phyloP scores from a whole-genome alignment of 2,888 invertebrate species.

The Pristionchus mayeri region DNA sequence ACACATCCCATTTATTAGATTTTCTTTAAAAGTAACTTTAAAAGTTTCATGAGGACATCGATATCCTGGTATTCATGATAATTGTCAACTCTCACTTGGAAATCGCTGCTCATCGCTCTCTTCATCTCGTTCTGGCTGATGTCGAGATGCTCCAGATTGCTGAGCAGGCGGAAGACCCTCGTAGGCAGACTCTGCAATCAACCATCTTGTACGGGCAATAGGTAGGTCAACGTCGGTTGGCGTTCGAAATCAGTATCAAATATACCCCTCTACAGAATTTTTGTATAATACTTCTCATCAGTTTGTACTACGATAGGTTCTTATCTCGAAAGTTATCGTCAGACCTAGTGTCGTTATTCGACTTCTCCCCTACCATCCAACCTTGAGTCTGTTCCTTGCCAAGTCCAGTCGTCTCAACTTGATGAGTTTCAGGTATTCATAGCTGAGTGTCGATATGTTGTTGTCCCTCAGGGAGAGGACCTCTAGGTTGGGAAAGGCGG shows the following conservation, averaged over 20 bases:
- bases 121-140: constrained; percentile 20
- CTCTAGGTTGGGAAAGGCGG: constrained; percentile 44
- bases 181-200: constrained; percentile 16
- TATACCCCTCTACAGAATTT: too few species aligned
- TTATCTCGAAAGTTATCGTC: too few species aligned
- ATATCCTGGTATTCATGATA: not conserved
- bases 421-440: constrained; percentile 49
- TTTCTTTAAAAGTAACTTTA: too few species aligned
- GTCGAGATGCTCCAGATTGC: constrained; percentile 40
- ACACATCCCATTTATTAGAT: too few species aligned
- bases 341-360: too few species aligned
- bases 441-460: constrained; percentile 38
- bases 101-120: constrained; percentile 48
- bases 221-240: too few species aligned
- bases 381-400: constrained; percentile 34
- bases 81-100: constrained; percentile 32
- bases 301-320: too few species aligned
- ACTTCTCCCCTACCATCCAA: too few species aligned
- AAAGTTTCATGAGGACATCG: too few species aligned
- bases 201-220: not conserved
- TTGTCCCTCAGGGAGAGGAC: constrained; percentile 12
- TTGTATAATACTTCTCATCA: too few species aligned
- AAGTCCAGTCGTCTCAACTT: constrained; percentile 44
- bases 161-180: constrained; percentile 46
- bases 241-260: too few species aligned